Evolutionary conservation across 2,797 vertebrate species (phyloP).

Genomic region (Phalanger gymnotis): DNA sequence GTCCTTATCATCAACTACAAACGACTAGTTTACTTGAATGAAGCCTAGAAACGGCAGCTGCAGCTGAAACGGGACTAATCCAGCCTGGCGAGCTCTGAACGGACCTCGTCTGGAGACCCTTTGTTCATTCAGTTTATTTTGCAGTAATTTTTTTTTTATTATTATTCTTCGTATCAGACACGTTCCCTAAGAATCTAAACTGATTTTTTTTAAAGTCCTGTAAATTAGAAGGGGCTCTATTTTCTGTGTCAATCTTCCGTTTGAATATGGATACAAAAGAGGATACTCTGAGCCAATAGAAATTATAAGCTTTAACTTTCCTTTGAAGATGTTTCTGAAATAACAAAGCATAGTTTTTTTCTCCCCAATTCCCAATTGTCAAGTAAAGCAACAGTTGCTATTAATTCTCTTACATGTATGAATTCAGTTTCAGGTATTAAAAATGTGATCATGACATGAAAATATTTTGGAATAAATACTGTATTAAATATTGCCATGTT

Average conservation of each 20-base stretch:
- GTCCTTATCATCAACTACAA: conserved; percentile 99
- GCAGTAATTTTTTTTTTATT: conserved; percentile 88
- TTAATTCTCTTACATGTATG: conserved; percentile 82
- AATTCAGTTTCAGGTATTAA: conserved; percentile 84
- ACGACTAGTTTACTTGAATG: conserved; percentile 99
- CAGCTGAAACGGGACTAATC: conserved; percentile 94
- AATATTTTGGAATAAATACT: conserved; percentile 86
- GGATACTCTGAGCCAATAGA: conserved; percentile 83
- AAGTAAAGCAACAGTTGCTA: conserved; percentile 83
- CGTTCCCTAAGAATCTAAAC: conserved; percentile 82
- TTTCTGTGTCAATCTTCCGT: conserved; percentile 84
- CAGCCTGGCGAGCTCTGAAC: conserved; percentile 89
- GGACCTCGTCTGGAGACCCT: conserved; percentile 93
- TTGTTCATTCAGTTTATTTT: conserved; percentile 98
- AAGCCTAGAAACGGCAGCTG: conserved; percentile 98
- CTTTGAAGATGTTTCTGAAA: conserved; percentile 85
- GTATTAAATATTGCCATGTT: conserved; percentile 87
- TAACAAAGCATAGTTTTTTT: conserved; percentile 79
- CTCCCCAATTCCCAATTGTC: conserved; percentile 74
- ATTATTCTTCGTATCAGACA: conserved; percentile 86
- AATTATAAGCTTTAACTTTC: conserved; percentile 91
- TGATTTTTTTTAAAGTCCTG: conserved; percentile 81
- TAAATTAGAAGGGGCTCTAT: conserved; percentile 84
- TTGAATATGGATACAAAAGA: conserved; percentile 80
- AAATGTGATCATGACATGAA: conserved; percentile 85